Percentiles rank a stretch among this genome's conserved stretches.
Evolutionary conservation across 2,113 vertebrate genomes (phyloP).

Genomic region (Lepisosteus oculatus): DNA sequence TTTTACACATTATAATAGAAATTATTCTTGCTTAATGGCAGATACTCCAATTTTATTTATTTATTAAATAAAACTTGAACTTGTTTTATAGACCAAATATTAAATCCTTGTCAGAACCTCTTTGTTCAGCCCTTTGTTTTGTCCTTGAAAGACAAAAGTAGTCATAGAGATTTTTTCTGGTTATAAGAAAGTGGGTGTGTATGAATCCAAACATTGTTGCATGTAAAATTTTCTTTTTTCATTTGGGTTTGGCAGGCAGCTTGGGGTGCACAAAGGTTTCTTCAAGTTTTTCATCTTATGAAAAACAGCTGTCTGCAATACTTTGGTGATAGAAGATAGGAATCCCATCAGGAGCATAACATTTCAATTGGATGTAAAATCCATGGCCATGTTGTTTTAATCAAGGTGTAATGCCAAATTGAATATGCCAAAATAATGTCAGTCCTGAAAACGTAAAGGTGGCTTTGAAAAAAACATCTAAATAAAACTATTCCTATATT

Average conservation of each 20-base stretch:
- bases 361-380: conserved; percentile 30
- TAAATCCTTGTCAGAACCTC: too few relatives aligned
- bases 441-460: neutral
- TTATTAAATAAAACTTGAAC: too few relatives aligned
- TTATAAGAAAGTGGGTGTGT: conserved; percentile 12
- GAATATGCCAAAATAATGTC: conserved; percentile 24
- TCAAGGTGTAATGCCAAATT: conserved; percentile 26
- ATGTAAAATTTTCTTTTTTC: neutral
- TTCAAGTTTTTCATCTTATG: conserved; percentile 37
- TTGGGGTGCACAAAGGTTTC: conserved; percentile 6
- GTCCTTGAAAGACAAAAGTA: too few relatives aligned
- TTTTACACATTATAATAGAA: too few relatives aligned
- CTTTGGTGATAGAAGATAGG: conserved; percentile 36
- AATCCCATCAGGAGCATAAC: conserved; percentile 7
- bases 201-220: conserved; percentile 1
- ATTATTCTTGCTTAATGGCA: too few relatives aligned
- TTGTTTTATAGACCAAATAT: too few relatives aligned
- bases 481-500: too few relatives aligned
- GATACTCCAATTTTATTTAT: too few relatives aligned
- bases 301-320: conserved; percentile 51
- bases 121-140: too few relatives aligned
- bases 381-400: conserved; percentile 32
- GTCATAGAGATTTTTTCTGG: too few relatives aligned
- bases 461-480: too few relatives aligned
- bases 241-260: neutral